Base-by-base conservation (phyloP, 1,140 invertebrate genomes). In the Lasioglossum albipes region DNA sequence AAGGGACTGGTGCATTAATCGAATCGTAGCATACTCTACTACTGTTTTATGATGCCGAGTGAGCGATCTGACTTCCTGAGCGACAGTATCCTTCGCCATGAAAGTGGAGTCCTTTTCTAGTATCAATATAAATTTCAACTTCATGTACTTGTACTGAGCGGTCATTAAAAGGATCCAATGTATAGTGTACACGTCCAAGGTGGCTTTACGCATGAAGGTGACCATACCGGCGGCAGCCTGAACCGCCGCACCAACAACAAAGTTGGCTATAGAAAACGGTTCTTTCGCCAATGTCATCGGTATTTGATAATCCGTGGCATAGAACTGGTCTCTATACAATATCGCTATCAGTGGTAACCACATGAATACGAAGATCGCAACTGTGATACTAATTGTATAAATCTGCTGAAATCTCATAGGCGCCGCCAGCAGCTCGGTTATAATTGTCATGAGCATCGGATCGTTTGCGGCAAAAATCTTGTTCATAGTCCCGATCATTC, bases 121-220 rank as follows among this genome's bases (percentile, higher is more conserved):
- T 13, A 84, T 36, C 13, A 36, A 31, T 3, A 45, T 42, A 27
- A 87, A 64, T 54, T 82, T 70, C 0, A n/a, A 9, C 10, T 74
- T 66, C 5, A 78, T 31, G 36, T 88, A 89, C 57, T 73, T 77
- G 61, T 89, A 89, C 12, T 89, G 82, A 0, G 82, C 84, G 0
- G 87, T 87, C 9, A 86, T 59, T 7, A 89, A 49, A 1, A 85
- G 57, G n/a, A 89, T 79, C 1, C 86, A 36, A 10, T 89, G 76
- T 36, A 84, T 88, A 20, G 77, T 79, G 41, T 89, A 89, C 3
- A 89, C 0, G 20, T 89, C 88, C 12, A 88, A 31, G 12, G 86
- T 67, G 3, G 71, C 59, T 61, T 89, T 89, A 41, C 68, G 82
- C 0, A 70, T 22, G 0, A 88, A 66, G 9, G 36, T 9, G 10